Evolutionary conservation across 2,888 invertebrate genomes (phyloP), one percentile per base, ranked within the genome.

Genomic region (Nebria salina): DNA sequence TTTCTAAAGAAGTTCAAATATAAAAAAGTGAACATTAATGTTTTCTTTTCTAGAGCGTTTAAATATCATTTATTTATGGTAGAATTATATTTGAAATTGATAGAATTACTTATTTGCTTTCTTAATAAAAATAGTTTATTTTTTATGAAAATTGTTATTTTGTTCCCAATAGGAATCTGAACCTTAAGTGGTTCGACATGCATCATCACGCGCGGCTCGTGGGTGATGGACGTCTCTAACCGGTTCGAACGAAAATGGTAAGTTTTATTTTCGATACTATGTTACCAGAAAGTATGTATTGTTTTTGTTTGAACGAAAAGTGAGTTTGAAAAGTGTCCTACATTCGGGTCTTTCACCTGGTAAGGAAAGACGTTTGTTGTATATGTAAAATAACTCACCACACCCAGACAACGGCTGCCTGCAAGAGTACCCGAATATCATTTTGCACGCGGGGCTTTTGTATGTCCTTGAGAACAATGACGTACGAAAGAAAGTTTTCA

Each of bases 251-350:
- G 54, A 54, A 54, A 54, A 11, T 25, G 70, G 13, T 70, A 13
- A 34, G 25, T 70, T 70, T 70, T 70, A 34, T 70, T 70, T 34
- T 25, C 68, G 68, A 68, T 68, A 68, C 68, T 68, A 20, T 70
- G 13, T 80, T 64, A 73, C 74, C 82, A 74, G 73, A 74, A 73
- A 72, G 82, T 34, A 20, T 72, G 34, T 75, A 81, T 77, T 81
- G 77, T 81, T 78, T 77, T 77, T 75, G 65, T 75, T 54, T 81
- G 75, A 75, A 77, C 82, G 83, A 83, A 84, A 84, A 84, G 84
- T 82, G 83, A 84, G 81, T 84, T 84, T 83, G 84, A 84, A 84
- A 84, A 84, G 83, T 84, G 83, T 80, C 82, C 84, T 81, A 84
- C 82, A 82, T 84, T 75, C 76, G 81, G 84, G 83, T 84, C 84